These are phyloP conservation scores for Seriola quinqueradiata DNA, from an alignment of 2,113 vertebrate genomes.

Conservation along the genomic window DNA sequence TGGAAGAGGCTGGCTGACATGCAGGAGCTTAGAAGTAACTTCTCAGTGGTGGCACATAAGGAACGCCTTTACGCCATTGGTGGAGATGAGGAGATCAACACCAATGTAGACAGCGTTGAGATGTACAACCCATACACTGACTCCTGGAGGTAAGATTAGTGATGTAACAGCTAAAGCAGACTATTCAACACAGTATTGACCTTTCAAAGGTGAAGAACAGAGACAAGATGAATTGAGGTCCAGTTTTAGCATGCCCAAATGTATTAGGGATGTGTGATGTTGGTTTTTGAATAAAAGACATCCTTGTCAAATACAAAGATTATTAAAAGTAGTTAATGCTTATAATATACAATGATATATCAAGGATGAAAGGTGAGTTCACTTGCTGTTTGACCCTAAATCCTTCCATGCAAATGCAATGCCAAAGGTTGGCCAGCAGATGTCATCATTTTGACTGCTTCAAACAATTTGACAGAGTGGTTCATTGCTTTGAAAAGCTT, in stretches of 20 bases:
- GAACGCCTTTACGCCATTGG: slow-evolving; percentile 79
- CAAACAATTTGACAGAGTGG: background rate
- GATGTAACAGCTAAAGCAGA: background rate
- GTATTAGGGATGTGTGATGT: background rate
- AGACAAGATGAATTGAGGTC: background rate
- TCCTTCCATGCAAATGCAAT: background rate
- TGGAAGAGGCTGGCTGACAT: slow-evolving; percentile 83
- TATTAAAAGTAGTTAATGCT: background rate
- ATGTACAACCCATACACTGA: slow-evolving; percentile 77
- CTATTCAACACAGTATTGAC: no score
- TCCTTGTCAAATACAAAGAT: background rate
- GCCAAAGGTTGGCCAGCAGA: background rate
- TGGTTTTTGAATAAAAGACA: no score
- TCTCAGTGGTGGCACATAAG: slow-evolving; percentile 67
- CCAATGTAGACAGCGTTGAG: slow-evolving; percentile 82
- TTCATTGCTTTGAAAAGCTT: background rate
- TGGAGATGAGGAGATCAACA: slow-evolving; percentile 82
- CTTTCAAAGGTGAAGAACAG: background rate
- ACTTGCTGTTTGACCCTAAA: background rate
- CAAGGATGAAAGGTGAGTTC: background rate
- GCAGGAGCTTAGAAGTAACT: slow-evolving; percentile 83
- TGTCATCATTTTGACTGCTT: background rate
- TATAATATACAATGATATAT: background rate
- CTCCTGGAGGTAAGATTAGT: slow-evolving; percentile 81
- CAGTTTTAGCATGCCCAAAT: no score